Conservation (phyloP, 2,888 invertebrate genomes). For the Agrochola macilenta region DNA sequence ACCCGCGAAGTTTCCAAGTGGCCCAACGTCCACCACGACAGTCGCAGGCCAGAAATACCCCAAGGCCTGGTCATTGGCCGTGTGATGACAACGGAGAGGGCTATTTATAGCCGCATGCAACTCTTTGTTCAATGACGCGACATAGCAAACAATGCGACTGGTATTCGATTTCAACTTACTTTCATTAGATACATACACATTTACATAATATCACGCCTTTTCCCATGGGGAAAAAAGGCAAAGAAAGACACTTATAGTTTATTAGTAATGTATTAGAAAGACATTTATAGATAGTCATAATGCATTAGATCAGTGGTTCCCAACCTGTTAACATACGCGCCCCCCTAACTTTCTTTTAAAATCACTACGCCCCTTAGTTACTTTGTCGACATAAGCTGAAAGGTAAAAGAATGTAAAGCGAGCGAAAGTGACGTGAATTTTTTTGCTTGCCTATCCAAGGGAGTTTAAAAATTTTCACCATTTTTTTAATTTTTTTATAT, state of each 20-base stretch:
- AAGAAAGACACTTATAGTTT: background rate
- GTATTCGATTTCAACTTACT: slow-evolving; percentile 2
- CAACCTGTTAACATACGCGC: too few relatives aligned
- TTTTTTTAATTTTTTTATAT: too few relatives aligned
- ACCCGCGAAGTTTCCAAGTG: slow-evolving; percentile 39
- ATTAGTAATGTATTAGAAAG: too few relatives aligned
- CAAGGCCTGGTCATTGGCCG: slow-evolving; percentile 67
- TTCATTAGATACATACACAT: background rate
- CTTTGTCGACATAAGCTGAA: too few relatives aligned
- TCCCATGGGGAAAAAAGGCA: background rate
- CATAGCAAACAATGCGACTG: slow-evolving; percentile 30
- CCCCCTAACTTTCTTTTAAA: too few relatives aligned
- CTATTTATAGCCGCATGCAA: slow-evolving; percentile 55
- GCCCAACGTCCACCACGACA: slow-evolving; percentile 29
- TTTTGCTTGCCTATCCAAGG: too few relatives aligned
- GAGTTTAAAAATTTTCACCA: too few relatives aligned
- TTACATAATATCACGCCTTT: background rate
- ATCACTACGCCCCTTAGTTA: too few relatives aligned
- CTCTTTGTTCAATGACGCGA: slow-evolving; percentile 53
- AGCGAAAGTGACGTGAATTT: too few relatives aligned
- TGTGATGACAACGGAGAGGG: slow-evolving; percentile 51
- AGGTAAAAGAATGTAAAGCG: too few relatives aligned
- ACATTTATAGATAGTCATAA: too few relatives aligned
- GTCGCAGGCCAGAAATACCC: slow-evolving; percentile 55
- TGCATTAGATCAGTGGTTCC: too few relatives aligned